Evolutionary conservation across 2,113 vertebrate genomes (phyloP).

Genomic region (Notechis scutatus): DNA sequence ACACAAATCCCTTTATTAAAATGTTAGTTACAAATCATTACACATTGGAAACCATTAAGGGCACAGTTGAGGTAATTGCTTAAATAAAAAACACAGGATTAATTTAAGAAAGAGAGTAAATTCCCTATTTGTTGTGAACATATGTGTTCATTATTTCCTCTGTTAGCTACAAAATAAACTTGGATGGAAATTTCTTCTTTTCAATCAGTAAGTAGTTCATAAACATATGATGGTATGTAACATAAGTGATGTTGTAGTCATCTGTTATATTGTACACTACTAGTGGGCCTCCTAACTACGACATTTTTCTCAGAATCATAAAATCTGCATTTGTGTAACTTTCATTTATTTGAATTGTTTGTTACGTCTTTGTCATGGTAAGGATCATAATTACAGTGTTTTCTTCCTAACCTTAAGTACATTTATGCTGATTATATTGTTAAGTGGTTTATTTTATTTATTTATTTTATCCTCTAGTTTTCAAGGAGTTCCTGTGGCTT

Average conservation of each 20-base stretch:
- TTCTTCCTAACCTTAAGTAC: background rate
- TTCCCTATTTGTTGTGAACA: background rate
- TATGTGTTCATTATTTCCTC: background rate
- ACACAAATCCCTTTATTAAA: background rate
- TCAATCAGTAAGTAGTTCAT: background rate
- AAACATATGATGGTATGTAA: too few relatives aligned
- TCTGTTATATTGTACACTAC: background rate
- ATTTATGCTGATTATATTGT: background rate
- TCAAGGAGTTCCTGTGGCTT: conserved; percentile 88
- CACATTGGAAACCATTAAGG: background rate
- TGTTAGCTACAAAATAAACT: background rate
- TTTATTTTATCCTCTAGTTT: conserved; percentile 68
- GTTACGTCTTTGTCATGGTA: background rate
- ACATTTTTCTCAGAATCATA: background rate
- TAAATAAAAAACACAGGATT: background rate
- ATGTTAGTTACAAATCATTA: background rate
- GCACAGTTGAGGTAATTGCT: background rate
- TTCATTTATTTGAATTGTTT: background rate
- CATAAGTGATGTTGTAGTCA: background rate
- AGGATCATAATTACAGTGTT: background rate
- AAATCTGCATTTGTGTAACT: background rate
- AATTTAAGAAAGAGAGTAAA: background rate
- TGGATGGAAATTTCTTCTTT: background rate
- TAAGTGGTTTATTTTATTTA: background rate
- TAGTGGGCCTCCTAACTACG: background rate